Percentiles rank a stretch among this genome's conserved stretches.
Evolutionary conservation across 2,888 invertebrate genomes (phyloP).

Genomic region (Drosophila kuntzei): DNA sequence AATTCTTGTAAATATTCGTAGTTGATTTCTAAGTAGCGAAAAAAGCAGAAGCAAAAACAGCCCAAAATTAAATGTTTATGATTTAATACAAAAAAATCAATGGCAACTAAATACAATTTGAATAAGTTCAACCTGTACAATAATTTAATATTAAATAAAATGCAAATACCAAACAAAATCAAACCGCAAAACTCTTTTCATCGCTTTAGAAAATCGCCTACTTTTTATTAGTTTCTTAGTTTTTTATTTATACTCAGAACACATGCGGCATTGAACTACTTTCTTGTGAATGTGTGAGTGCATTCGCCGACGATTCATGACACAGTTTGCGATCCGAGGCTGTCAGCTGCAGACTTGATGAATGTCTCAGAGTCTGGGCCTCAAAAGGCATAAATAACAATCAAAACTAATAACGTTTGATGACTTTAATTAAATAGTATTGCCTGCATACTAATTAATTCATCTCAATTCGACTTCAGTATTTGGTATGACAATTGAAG

Average conservation of each 20-base stretch:
- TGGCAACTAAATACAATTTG: slow-evolving; percentile 76
- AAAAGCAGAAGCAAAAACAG: slow-evolving; percentile 28
- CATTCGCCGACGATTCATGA: slow-evolving; percentile 12
- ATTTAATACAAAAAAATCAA: slow-evolving; percentile 65
- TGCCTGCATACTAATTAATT: slow-evolving; percentile 28
- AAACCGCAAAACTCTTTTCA: slow-evolving; percentile 4
- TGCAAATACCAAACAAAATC: slow-evolving; percentile 46
- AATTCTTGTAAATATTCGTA: slow-evolving; percentile 74
- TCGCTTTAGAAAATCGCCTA: not conserved
- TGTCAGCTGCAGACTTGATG: slow-evolving; percentile 18
- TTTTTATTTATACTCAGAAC: slow-evolving; percentile 10
- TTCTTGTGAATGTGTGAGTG: slow-evolving; percentile 5
- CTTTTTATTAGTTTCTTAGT: not conserved
- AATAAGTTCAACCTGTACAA: slow-evolving; percentile 83
- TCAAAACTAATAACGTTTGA: slow-evolving; percentile 41
- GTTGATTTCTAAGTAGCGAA: slow-evolving; percentile 78
- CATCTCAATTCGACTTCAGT: slow-evolving; percentile 16
- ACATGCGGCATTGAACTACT: slow-evolving; percentile 34
- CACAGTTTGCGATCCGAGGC: slow-evolving; percentile 34
- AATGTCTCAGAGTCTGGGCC: slow-evolving; percentile 9
- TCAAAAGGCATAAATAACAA: slow-evolving; percentile 49
- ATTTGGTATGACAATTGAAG: slow-evolving; percentile 50
- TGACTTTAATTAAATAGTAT: slow-evolving; percentile 24
- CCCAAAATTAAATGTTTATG: slow-evolving; percentile 66
- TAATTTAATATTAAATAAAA: slow-evolving; percentile 81